These are phyloP conservation scores for Trichomycterus rosablanca DNA, from an alignment of 2,113 vertebrate species.

Conservation along the genomic window DNA sequence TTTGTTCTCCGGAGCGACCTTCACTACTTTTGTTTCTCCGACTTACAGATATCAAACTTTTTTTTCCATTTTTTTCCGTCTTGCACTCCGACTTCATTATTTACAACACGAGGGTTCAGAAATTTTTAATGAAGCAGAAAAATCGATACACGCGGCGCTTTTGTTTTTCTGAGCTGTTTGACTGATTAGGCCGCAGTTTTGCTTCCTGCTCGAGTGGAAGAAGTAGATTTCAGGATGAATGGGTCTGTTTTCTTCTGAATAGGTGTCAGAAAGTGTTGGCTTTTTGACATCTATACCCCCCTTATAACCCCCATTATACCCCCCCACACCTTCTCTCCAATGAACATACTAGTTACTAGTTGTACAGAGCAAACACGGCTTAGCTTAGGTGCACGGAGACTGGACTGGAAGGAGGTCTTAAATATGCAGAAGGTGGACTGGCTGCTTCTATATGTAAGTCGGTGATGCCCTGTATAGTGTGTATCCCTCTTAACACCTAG, in stretches of 20 bases:
- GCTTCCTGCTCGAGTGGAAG: slow-evolving; percentile 34
- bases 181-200: slow-evolving; percentile 37
- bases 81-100: slow-evolving; percentile 30
- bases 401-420: too few relatives aligned
- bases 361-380: too few relatives aligned
- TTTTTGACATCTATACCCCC: too few relatives aligned
- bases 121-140: slow-evolving; percentile 48
- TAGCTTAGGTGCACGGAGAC: too few relatives aligned
- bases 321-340: too few relatives aligned
- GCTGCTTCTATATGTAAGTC: too few relatives aligned
- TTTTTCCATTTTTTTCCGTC: neutral
- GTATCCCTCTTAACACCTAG: too few relatives aligned
- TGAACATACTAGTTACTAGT: too few relatives aligned
- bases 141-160: slow-evolving; percentile 39
- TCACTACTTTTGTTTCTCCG: slow-evolving; percentile 31
- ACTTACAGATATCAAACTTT: neutral
- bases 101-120: slow-evolving; percentile 36
- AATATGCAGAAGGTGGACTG: too few relatives aligned
- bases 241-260: neutral
- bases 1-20: slow-evolving; percentile 54
- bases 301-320: too few relatives aligned
- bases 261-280: slow-evolving; percentile 11
- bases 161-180: slow-evolving; percentile 43
- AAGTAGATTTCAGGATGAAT: slow-evolving; percentile 22
- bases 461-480: too few relatives aligned